Evolutionary conservation across 2,113 vertebrate species (phyloP).

Genomic region (Riparia riparia): DNA sequence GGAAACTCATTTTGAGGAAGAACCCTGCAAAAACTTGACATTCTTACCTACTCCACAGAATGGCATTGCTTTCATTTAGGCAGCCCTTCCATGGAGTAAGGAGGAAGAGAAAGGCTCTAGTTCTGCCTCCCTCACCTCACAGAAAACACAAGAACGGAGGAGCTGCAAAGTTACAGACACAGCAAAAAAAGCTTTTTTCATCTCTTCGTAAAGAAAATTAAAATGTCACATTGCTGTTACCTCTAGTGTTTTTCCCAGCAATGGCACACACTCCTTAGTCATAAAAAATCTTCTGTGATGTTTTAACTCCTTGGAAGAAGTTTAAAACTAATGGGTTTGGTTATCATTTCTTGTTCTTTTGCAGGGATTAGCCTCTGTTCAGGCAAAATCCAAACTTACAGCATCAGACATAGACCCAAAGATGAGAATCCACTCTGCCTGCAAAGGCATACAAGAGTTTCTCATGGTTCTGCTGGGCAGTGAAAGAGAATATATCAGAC

Average conservation of each 20-base stretch:
- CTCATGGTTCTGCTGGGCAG: background rate
- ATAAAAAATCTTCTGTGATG: background rate
- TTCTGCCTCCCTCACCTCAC: background rate
- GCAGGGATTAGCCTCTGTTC: background rate
- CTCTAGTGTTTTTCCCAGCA: background rate
- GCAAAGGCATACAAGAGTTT: background rate
- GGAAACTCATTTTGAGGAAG: background rate
- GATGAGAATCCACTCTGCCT: background rate
- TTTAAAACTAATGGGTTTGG: background rate
- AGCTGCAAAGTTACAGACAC: background rate
- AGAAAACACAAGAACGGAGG: background rate
- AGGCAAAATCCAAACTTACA: background rate
- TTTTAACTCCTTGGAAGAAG: background rate
- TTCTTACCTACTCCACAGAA: background rate
- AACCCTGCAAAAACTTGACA: background rate
- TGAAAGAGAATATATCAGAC: background rate
- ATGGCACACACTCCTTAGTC: background rate
- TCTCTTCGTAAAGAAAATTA: background rate
- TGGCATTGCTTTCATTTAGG: background rate
- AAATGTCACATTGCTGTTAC: background rate
- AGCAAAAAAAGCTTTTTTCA: background rate
- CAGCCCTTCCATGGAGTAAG: background rate
- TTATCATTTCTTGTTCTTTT: background rate
- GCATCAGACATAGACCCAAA: background rate
- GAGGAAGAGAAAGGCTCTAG: background rate